Base-by-base conservation (phyloP, 2,888 invertebrate genomes). In the Patella pellucida region DNA sequence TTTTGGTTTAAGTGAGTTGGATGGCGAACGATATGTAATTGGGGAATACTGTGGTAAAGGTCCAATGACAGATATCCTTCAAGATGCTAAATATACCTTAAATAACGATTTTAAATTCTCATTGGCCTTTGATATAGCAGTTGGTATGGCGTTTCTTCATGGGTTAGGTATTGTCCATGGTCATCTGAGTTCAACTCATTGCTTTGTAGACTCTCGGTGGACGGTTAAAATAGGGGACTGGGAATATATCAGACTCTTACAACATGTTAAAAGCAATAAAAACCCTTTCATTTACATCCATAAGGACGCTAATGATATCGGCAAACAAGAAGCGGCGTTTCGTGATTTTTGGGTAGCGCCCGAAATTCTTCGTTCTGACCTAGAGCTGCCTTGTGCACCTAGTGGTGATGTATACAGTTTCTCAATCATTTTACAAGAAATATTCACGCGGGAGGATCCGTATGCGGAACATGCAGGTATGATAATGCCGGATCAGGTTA, bases 141-240 rank as follows among this genome's bases (percentile, higher is more conserved):
- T 73, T 3, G 88, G 89, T 0, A 84, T 90, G 86, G 74, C 74
- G 14, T 90, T 84, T 78, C 82, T 90, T 12, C 90, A 90, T 74
- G 75, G 79, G 19, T 81, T 86, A 50, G 83, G 82, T 41, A 75
- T 90, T 23, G 77, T 88, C 1, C 90, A 90, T 78, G 90, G 90
- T n/a, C 75, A 79, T 68, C 82, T 90, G 68, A 81, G 75, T 23
- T 84, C 87, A 0, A 76, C 81, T 15, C 81, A 79, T 73, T 89
- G 90, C 74, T 74, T 87, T 23, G 81, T 90, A 16, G 90, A 90
- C 79, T 69, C 70, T 3, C 79, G 85, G 11, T 90, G 90, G 89
- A 87, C 82, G 1, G 85, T 89, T 12, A 86, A 87, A 74, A 83
- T 90, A 2, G 81, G 85, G 7, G 87, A 88, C 71, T 90, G 90